These are phyloP conservation scores for Meta bourneti DNA, from an alignment of 2,888 invertebrate species.

Conservation along the genomic window DNA sequence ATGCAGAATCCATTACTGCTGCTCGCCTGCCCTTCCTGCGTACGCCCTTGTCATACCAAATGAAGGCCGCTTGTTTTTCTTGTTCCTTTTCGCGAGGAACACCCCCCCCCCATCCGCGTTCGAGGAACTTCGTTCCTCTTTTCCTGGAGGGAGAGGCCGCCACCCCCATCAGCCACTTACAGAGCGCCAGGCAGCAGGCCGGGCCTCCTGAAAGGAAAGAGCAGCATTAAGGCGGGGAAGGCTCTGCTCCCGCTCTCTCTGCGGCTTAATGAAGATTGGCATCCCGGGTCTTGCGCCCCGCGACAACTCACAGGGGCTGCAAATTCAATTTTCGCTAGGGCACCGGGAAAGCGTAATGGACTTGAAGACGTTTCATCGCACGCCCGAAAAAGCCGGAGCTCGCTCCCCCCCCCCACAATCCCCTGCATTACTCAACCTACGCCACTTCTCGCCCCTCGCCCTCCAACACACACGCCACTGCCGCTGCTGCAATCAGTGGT, in stretches of 20 bases:
- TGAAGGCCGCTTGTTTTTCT: conserved; percentile 75
- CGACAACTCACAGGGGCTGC: conserved; percentile 59
- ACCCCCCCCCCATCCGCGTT: background rate
- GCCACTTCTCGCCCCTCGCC: background rate
- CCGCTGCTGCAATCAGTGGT: conserved; percentile 73
- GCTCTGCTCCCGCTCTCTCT: conserved; percentile 32
- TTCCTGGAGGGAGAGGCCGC: background rate
- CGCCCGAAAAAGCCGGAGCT: conserved; percentile 76
- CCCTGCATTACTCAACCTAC: conserved; percentile 17
- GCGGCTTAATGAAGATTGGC: conserved; percentile 58
- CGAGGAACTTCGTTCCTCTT: background rate
- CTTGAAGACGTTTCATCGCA: conserved; percentile 77
- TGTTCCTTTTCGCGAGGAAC: conserved; percentile 35
- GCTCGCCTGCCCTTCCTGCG: conserved; percentile 51
- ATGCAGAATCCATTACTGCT: conserved; percentile 76
- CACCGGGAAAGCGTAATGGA: conserved; percentile 76
- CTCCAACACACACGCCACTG: background rate
- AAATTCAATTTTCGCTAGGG: conserved; percentile 76
- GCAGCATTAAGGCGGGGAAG: conserved; percentile 56
- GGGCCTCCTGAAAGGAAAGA: conserved; percentile 64
- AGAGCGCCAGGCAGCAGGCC: conserved; percentile 24
- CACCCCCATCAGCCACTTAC: conserved; percentile 63
- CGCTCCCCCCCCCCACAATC: background rate
- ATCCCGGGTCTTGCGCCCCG: conserved; percentile 28
- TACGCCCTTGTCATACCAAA: conserved; percentile 76